Evolutionary conservation across 2,888 invertebrate species (phyloP), one percentile per base, ranked within the genome.

Genomic region (Merodon equestris): DNA sequence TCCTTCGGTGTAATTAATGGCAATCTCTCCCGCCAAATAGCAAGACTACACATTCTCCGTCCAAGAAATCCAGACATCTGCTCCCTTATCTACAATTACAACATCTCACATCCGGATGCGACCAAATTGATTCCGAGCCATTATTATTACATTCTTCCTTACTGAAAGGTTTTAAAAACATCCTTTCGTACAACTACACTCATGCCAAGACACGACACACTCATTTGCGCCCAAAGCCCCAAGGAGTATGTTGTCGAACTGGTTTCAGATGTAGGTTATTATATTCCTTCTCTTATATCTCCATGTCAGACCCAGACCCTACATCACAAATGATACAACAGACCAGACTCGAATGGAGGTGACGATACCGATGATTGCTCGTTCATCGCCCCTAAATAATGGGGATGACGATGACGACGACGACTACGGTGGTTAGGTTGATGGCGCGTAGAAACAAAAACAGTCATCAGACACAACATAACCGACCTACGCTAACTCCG

Each of bases 401-500:
- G 2, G 27, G 27, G 7, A 27, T 40, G 10, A 9, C 40, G 51
- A 53, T 57, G 60, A 66, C 56, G 58, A 76, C 51, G 56, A 57
- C 61, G 45, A 77, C 56, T 57, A 27, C 13, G 53, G 27, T 50
- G 14, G 44, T n/a, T 27, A 34, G 50, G 64, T 54, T 45, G 48
- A 27, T 56, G 56, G 56, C 56, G 56, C 40, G 68, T 50, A 56
- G 56, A 34, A 60, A 58, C 38, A 57, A 58, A 38, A 42, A 61
- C 56, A 27, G 34, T 15, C 13, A 36, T 48, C 79, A 79, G 79
- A 79, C 79, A 79, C 45, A 79, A 79, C 79, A 79, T 74, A 79
- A 70, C 79, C 79, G 79, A 79, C 79, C 79, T 79, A 79, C 79
- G 51, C 60, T 79, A 79, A 79, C 64, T 60, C 64, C 63, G 64